Base-by-base conservation (phyloP, 2,113 vertebrate genomes). In the Morone chrysops region DNA sequence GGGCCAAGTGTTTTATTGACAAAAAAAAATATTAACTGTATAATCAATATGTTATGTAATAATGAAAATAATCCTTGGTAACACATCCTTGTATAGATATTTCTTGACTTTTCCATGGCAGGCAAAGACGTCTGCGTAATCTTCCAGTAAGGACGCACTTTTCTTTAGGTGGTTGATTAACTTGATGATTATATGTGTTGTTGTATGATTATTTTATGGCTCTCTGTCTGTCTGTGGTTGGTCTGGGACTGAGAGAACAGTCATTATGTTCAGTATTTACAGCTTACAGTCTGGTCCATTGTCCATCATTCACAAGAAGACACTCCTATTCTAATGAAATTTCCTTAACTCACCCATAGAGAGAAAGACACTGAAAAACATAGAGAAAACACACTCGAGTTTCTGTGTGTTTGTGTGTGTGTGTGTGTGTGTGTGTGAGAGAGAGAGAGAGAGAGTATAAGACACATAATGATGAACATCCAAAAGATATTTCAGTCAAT, bases 241-340 rank as follows among this genome's bases (percentile, higher is more conserved):
- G 68, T 59, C 47, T 73, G 68, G 14, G 56, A 47, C 54, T 16
- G 38, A 36, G 57, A 61, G 62, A 72, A 36, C 43, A 69, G 36
- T 78, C 57, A 81, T 81, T 74, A 81, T 81, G 74, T 40, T 78
- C 54, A 78, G 81, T 84, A 84, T 83, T 80, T 68, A 75, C 65
- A 57, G 60, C 51, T 54, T 41, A 75, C 38, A 38, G 78, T 59
- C 59, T 38, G 17, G 13, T 63, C 60, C 14, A 51, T 66, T 50
- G 74, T 67, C 45, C 65, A 43, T 59, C n/a, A 36, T 36, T 48
- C 43, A 54, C 31, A 67, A 70, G 9, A 53, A 48, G 41, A 67
- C 18, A 40, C 45, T 69, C 50, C 48, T 67, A 2, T 17, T 51
- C 36, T 73, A 20, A 65, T 57, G 7, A 31, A 60, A 70, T 40